A percentile compares a stretch with the other conserved stretches of the same genome.
Evolutionary conservation across 2,888 invertebrate genomes (phyloP).

Genomic region (Platycnemis pennipes): DNA sequence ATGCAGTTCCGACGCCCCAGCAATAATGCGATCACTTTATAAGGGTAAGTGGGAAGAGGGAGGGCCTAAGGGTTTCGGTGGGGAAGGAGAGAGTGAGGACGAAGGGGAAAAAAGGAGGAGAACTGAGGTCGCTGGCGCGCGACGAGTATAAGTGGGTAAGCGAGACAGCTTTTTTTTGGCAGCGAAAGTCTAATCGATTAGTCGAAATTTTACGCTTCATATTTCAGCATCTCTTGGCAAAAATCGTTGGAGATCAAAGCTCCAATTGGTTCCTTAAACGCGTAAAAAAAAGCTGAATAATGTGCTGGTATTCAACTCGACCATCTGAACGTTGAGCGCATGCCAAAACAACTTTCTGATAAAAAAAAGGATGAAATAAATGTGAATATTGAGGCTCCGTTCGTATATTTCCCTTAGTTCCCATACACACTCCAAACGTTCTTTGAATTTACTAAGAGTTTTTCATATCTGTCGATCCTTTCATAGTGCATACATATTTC

Average conservation of each 20-base stretch:
- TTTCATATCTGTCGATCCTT: too few relatives aligned
- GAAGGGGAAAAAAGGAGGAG: background rate
- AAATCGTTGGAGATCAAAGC: background rate
- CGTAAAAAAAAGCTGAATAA: background rate
- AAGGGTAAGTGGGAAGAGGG: background rate
- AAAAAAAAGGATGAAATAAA: background rate
- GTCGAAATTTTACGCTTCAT: slow-evolving; percentile 36
- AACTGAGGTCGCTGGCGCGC: background rate
- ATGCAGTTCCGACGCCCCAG: background rate
- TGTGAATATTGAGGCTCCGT: background rate
- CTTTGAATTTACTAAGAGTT: too few relatives aligned
- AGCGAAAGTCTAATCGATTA: slow-evolving; percentile 15
- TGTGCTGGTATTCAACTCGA: background rate
- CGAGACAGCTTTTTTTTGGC: slow-evolving; percentile 17
- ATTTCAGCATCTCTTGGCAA: background rate
- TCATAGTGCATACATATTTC: too few relatives aligned
- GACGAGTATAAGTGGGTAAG: background rate
- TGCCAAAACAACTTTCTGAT: background rate
- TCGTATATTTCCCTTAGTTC: background rate
- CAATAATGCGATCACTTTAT: background rate
- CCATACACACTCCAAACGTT: background rate
- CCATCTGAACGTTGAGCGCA: background rate
- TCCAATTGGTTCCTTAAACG: background rate
- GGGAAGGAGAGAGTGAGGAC: background rate
- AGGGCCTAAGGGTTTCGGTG: background rate